Conservation (phyloP, 2,888 invertebrate genomes). For the Lysandra bellargus region DNA sequence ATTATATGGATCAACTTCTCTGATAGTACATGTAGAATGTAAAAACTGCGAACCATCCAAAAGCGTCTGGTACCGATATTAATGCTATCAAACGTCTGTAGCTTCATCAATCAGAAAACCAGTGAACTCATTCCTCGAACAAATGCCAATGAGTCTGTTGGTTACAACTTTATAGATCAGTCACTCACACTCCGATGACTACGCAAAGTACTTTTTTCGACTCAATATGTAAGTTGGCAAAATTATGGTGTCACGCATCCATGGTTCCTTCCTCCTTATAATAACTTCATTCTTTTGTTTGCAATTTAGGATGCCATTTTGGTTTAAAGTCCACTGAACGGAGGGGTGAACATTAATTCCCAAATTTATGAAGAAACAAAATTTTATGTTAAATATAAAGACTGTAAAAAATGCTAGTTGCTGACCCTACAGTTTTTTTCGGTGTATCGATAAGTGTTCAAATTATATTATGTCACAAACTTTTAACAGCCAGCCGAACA, state of each 20-base stretch:
- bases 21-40: background rate
- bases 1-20: no score
- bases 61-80: constrained; percentile 45
- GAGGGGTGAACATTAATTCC: no score
- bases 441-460: no score
- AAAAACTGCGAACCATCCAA: background rate
- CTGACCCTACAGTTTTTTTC: no score
- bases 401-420: no score
- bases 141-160: constrained; percentile 64
- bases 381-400: background rate
- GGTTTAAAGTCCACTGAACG: background rate
- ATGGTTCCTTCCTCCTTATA: background rate
- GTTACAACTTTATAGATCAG: constrained; percentile 74
- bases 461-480: no score
- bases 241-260: constrained; percentile 21
- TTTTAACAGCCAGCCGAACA: background rate
- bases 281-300: constrained; percentile 14
- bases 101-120: constrained; percentile 74
- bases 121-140: constrained; percentile 71
- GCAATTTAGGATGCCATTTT: background rate
- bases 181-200: constrained; percentile 66
- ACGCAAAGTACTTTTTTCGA: constrained; percentile 31
- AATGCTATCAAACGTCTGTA: constrained; percentile 45
- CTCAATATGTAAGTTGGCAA: constrained; percentile 10
- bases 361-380: background rate